phyloP scores from a whole-genome alignment of 2,113 vertebrate genomes.

The Casuarius casuarius region DNA sequence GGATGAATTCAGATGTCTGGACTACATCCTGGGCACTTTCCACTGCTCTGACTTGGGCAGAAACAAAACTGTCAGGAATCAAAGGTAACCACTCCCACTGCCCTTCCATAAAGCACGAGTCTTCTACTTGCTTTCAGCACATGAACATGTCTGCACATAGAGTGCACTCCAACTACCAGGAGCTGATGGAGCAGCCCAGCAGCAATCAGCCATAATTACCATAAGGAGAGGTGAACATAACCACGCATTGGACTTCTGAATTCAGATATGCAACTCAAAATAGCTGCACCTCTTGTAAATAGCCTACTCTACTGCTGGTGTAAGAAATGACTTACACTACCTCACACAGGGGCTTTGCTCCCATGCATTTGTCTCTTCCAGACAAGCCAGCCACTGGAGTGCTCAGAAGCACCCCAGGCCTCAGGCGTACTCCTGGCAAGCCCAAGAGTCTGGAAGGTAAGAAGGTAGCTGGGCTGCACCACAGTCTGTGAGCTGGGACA shows the following conservation, averaged over 20 bases:
- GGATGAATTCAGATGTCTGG: neutral
- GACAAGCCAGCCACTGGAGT: neutral
- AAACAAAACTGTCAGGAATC: neutral
- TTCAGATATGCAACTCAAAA: neutral
- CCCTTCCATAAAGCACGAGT: neutral
- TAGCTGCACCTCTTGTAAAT: neutral
- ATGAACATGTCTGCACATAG: neutral
- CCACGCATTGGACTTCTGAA: neutral
- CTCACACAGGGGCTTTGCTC: neutral
- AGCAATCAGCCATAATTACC: neutral
- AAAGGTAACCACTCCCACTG: neutral
- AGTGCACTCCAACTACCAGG: neutral
- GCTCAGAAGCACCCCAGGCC: neutral
- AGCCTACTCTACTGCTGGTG: accelerated
- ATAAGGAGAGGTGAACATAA: neutral
- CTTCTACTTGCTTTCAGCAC: neutral
- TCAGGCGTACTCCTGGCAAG: neutral
- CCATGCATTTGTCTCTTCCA: neutral
- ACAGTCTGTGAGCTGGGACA: neutral
- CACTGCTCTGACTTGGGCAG: neutral
- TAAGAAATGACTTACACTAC: neutral
- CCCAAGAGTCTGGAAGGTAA: neutral
- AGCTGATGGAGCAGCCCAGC: conserved; percentile 50
- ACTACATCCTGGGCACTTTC: neutral
- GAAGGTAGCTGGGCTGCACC: neutral